These are phyloP conservation scores for Chelidonichthys spinosus DNA, from an alignment of 2,797 vertebrate genomes.

Conservation along the genomic window DNA sequence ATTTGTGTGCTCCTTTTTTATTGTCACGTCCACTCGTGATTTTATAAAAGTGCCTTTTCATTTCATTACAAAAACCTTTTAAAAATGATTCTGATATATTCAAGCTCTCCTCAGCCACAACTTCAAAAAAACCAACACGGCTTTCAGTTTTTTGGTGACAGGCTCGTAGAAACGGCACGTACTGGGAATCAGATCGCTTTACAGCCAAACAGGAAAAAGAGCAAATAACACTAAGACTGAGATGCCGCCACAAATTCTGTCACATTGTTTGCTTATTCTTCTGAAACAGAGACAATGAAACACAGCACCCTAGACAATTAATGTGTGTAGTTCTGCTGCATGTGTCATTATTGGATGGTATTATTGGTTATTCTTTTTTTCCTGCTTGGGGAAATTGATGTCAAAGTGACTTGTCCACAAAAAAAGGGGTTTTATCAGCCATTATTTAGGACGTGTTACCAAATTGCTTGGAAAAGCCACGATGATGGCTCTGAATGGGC, in stretches of 20 bases:
- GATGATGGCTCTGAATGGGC: background rate
- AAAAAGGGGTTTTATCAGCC: background rate
- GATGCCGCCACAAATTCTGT: background rate
- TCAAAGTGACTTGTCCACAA: background rate
- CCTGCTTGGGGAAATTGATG: background rate
- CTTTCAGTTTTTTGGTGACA: conserved; percentile 7
- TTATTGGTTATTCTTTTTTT: background rate
- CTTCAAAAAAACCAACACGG: conserved; percentile 6
- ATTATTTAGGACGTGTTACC: background rate
- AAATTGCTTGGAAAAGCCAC: background rate
- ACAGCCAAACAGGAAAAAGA: conserved; percentile 9
- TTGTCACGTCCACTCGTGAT: background rate
- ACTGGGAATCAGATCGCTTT: conserved; percentile 7
- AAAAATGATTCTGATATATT: background rate
- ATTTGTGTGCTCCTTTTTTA: background rate
- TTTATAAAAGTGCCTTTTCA: background rate
- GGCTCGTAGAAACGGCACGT: background rate
- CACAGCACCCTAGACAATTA: conserved; percentile 3
- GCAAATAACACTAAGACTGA: background rate
- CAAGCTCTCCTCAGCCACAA: background rate
- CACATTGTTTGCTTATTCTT: background rate
- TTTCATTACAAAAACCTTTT: background rate
- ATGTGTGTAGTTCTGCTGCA: conserved; percentile 6
- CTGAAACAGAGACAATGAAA: conserved; percentile 17
- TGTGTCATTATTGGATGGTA: background rate